These are phyloP conservation scores for Sycophila sp. DNA, from an alignment of 1,140 invertebrate genomes.

Conservation along the genomic window DNA sequence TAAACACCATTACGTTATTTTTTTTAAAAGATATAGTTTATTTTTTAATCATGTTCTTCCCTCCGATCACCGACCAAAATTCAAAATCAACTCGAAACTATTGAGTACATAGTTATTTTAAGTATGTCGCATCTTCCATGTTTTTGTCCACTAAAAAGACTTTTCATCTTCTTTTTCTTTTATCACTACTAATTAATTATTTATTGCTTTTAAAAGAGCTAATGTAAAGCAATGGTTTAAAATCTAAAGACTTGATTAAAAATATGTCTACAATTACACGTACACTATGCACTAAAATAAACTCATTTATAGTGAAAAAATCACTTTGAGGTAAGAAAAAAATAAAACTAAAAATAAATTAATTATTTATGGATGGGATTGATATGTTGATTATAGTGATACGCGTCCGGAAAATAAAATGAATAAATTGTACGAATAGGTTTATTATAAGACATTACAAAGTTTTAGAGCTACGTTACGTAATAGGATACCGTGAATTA, in stretches of 20 bases:
- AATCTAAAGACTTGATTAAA: no score
- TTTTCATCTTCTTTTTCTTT: no score
- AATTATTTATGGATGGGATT: constrained; percentile 32
- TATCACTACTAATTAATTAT: no score
- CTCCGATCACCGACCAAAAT: no score
- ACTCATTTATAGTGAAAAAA: neutral
- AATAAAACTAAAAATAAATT: constrained; percentile 7
- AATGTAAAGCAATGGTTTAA: no score
- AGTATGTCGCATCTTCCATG: no score
- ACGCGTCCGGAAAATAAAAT: constrained; percentile 44
- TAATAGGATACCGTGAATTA: constrained; percentile 24
- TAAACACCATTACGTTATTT: neutral
- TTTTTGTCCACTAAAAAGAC: no score
- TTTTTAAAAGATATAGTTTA: neutral
- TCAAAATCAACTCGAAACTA: neutral
- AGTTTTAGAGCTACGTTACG: constrained; percentile 36
- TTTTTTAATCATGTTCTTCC: constrained; percentile 16
- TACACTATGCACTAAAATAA: neutral
- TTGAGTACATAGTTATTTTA: no score
- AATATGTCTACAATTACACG: neutral
- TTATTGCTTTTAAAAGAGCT: no score
- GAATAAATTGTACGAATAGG: constrained; percentile 37
- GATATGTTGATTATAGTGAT: constrained; percentile 50
- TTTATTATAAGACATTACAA: constrained; percentile 34
- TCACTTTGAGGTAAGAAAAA: constrained; percentile 15